These are phyloP conservation scores for Holothuria scabra DNA, from an alignment of 53 echinoderm and acorn worm genomes.

Conservation along the genomic window DNA sequence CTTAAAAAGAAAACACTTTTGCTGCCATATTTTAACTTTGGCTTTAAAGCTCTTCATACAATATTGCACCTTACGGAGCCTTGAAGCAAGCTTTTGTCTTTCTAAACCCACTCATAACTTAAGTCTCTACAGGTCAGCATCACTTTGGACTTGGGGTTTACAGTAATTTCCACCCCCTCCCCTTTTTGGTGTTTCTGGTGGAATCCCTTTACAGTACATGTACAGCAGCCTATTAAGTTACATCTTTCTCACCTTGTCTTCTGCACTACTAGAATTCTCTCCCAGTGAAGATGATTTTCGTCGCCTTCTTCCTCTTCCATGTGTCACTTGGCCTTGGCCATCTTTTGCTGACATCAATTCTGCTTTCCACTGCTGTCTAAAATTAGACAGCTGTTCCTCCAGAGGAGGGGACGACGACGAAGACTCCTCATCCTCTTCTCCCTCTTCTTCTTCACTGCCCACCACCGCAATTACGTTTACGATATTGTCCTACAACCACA, in stretches of 20 bases:
- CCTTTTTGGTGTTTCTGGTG: no score
- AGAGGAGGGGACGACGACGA: slow-evolving; percentile 38
- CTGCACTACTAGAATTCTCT: not conserved
- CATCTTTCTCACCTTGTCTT: slow-evolving; percentile 15
- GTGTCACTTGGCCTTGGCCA: not conserved
- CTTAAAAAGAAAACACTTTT: no score
- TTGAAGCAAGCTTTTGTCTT: no score
- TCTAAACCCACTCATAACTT: no score
- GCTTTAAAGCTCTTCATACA: no score
- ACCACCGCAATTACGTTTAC: slow-evolving; percentile 50
- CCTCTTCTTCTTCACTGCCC: slow-evolving; percentile 59
- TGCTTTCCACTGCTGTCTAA: slow-evolving; percentile 73
- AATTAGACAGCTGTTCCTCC: slow-evolving; percentile 63
- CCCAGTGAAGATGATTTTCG: slow-evolving; percentile 23
- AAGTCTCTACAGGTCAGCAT: no score
- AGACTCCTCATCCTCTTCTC: slow-evolving; percentile 39
- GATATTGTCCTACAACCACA: slow-evolving; percentile 35
- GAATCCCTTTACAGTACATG: no score
- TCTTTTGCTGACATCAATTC: slow-evolving; percentile 49
- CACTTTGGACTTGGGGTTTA: no score
- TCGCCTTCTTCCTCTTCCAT: not conserved
- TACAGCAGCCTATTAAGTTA: no score
- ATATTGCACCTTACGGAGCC: no score
- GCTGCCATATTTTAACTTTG: no score
- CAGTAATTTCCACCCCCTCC: no score